Percentiles rank a stretch among this genome's conserved stretches.
Conservation (phyloP, 2,888 invertebrate species). For the Mythimna loreyi region DNA sequence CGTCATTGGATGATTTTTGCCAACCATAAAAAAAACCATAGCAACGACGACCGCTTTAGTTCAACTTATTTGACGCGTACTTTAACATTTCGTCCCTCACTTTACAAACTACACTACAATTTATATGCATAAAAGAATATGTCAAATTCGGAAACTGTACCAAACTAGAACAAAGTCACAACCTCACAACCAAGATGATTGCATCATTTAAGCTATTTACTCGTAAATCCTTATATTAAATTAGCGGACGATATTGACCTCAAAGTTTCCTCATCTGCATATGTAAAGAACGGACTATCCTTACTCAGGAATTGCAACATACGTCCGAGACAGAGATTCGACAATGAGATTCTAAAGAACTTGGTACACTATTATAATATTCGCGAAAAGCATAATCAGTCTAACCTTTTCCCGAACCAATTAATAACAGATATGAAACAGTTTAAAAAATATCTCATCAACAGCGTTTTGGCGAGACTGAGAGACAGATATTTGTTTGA, state of each 20-base stretch:
- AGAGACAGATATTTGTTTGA: too few species aligned
- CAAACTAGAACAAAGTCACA: constrained; percentile 26
- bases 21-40: too few species aligned
- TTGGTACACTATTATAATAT: not conserved
- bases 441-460: too few species aligned
- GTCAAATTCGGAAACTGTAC: not conserved
- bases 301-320: constrained; percentile 28
- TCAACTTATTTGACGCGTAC: too few species aligned
- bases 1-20: too few species aligned
- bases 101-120: too few species aligned
- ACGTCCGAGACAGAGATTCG: constrained; percentile 16
- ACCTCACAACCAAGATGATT: constrained; percentile 21
- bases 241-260: constrained; percentile 55
- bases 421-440: too few species aligned
- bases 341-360: constrained; percentile 27
- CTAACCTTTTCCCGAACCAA: not conserved
- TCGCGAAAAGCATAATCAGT: too few species aligned
- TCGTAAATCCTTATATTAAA: constrained; percentile 41
- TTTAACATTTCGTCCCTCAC: not conserved
- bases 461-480: too few species aligned
- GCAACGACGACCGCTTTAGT: too few species aligned
- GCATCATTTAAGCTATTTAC: constrained; percentile 34
- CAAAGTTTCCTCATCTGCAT: constrained; percentile 48
- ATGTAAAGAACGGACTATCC: not conserved
- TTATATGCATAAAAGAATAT: not conserved